Percentiles rank a stretch among this genome's conserved stretches.
These are phyloP conservation scores for Chrysotoxum bicinctum DNA, from an alignment of 2,888 invertebrate species.

Conservation along the genomic window DNA sequence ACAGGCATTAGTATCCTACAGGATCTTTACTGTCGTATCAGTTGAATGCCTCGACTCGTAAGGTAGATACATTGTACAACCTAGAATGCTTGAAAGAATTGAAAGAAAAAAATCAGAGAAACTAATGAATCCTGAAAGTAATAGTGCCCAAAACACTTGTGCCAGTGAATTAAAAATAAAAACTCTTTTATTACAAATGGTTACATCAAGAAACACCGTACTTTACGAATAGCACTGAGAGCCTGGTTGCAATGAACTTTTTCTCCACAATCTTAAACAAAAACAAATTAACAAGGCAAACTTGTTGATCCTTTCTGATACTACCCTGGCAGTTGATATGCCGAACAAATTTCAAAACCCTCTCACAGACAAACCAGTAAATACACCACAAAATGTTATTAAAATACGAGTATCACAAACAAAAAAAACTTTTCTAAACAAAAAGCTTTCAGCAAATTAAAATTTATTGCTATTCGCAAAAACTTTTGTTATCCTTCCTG, in stretches of 20 bases:
- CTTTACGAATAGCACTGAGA: not conserved
- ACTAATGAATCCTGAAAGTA: no score
- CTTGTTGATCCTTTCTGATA: not conserved
- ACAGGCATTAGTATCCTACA: no score
- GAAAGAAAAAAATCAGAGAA: no score
- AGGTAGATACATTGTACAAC: no score
- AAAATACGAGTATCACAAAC: not conserved
- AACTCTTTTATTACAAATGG: no score
- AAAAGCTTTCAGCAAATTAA: slow-evolving; percentile 62
- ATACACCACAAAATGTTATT: not conserved
- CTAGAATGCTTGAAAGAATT: no score
- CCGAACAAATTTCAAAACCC: not conserved
- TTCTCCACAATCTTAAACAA: not conserved
- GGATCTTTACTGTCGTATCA: no score
- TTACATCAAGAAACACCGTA: no score
- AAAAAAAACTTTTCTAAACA: slow-evolving; percentile 23
- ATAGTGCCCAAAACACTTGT: no score
- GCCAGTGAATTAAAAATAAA: no score
- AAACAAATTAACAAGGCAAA: not conserved
- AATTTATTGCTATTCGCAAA: slow-evolving; percentile 58
- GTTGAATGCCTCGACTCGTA: no score
- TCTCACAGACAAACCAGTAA: not conserved
- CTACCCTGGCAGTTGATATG: not conserved
- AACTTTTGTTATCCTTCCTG: slow-evolving; percentile 38
- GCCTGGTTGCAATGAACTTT: not conserved